These are phyloP conservation scores for Coracias cyanogaster DNA, from an alignment of 2,797 vertebrate genomes.

Conservation along the genomic window DNA sequence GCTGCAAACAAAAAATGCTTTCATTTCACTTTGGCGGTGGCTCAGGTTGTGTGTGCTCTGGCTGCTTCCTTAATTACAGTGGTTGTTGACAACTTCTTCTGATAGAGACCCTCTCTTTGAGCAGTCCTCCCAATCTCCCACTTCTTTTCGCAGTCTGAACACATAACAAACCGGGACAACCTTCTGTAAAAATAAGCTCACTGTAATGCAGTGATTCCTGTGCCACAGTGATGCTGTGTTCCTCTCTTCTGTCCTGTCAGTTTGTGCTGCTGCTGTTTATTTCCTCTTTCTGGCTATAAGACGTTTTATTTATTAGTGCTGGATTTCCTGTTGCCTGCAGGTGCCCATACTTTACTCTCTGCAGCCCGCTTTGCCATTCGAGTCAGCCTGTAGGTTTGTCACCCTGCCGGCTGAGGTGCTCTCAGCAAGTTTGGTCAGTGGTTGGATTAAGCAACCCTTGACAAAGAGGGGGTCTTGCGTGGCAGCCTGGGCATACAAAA, in stretches of 20 bases:
- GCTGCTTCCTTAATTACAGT: slow-evolving; percentile 63
- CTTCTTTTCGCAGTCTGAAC: slow-evolving; percentile 22
- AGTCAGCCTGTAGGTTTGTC: neutral
- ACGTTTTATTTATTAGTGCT: slow-evolving; percentile 61
- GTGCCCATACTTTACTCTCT: slow-evolving; percentile 16
- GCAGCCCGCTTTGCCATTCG: neutral
- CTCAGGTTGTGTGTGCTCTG: slow-evolving; percentile 48
- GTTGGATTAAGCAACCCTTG: neutral
- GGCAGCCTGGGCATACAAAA: neutral
- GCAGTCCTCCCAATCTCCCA: neutral
- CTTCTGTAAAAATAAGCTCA: slow-evolving; percentile 53
- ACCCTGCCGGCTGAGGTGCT: neutral
- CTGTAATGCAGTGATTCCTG: slow-evolving; percentile 31
- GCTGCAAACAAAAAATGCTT: slow-evolving; percentile 67
- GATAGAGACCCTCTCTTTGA: slow-evolving; percentile 67
- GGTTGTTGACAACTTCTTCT: slow-evolving; percentile 60
- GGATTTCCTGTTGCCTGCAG: slow-evolving; percentile 66
- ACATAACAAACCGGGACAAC: neutral
- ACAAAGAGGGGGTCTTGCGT: neutral
- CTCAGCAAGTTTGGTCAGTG: neutral
- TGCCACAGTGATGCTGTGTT: slow-evolving; percentile 11
- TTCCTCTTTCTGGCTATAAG: slow-evolving; percentile 62
- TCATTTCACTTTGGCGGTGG: slow-evolving; percentile 42
- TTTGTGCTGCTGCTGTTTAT: slow-evolving; percentile 60
- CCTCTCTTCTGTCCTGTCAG: slow-evolving; percentile 25